A percentile compares a stretch with the other conserved stretches of the same genome.
Conservation (phyloP, 1,140 invertebrate species). For the Drosophila lowei region DNA sequence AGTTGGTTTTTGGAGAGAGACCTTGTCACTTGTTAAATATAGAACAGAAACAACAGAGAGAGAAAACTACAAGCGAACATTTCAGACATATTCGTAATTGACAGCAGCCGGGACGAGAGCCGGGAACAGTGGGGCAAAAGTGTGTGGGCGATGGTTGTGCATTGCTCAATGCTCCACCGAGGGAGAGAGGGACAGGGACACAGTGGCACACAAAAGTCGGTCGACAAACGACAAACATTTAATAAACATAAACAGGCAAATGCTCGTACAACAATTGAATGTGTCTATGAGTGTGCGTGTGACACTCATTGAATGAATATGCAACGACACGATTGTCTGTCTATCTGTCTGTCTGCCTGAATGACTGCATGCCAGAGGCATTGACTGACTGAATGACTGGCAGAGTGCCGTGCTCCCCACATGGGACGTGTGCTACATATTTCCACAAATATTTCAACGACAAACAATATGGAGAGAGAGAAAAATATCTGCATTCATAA, state of each 20-base stretch:
- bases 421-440: conserved; percentile 58
- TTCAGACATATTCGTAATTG: conserved; percentile 32
- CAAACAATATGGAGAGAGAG: conserved; percentile 27
- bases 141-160: conserved; percentile 49
- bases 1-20: conserved; percentile 42
- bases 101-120: conserved; percentile 4
- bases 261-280: conserved; percentile 27
- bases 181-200: too few species aligned
- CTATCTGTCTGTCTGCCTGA: conserved; percentile 36
- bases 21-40: conserved; percentile 65
- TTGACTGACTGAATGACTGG: conserved; percentile 19
- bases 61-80: conserved; percentile 47
- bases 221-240: conserved; percentile 48
- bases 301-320: conserved; percentile 50
- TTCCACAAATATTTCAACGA: conserved; percentile 40
- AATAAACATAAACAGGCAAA: conserved; percentile 49
- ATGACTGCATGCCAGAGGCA: conserved; percentile 26
- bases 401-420: conserved; percentile 18
- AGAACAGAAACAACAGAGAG: conserved; percentile 49
- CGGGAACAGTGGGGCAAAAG: neutral
- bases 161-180: conserved; percentile 56
- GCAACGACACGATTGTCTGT: conserved; percentile 44
- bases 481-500: conserved; percentile 54
- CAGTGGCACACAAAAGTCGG: conserved; percentile 10
- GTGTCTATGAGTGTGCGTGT: conserved; percentile 33